These are phyloP conservation scores for Callopanchax toddi DNA, from an alignment of 2,113 vertebrate genomes.

Conservation along the genomic window DNA sequence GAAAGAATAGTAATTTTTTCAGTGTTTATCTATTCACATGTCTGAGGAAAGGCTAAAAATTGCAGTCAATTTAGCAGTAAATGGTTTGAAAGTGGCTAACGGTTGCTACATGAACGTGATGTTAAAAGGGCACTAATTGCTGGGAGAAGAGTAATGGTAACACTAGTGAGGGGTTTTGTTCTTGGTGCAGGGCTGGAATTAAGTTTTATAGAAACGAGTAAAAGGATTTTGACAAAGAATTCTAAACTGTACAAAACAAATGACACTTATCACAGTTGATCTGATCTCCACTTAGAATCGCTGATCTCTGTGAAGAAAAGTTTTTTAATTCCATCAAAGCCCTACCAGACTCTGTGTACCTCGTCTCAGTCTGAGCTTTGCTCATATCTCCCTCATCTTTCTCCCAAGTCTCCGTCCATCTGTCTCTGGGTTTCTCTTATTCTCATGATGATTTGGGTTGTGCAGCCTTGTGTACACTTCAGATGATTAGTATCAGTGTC, in stretches of 20 bases:
- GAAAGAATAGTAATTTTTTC: too few species aligned
- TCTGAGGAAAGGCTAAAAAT: too few species aligned
- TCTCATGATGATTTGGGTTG: slow-evolving; percentile 43
- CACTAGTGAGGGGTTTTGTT: background rate
- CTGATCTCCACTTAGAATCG: slow-evolving; percentile 2
- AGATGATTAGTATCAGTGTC: slow-evolving; percentile 63
- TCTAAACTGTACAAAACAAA: slow-evolving; percentile 7
- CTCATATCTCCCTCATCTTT: slow-evolving; percentile 30
- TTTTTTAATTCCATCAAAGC: slow-evolving; percentile 12
- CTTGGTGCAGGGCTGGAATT: slow-evolving; percentile 1
- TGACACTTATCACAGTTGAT: background rate
- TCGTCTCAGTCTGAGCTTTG: slow-evolving; percentile 18
- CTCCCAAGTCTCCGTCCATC: slow-evolving; percentile 40
- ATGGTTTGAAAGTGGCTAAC: background rate
- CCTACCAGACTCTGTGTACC: slow-evolving; percentile 7
- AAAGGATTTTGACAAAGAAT: slow-evolving; percentile 1
- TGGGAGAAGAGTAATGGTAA: background rate
- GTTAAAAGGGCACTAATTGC: background rate
- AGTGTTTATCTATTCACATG: too few species aligned
- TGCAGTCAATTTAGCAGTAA: too few species aligned
- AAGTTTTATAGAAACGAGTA: slow-evolving; percentile 4
- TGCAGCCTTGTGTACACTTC: slow-evolving; percentile 56
- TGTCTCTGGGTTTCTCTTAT: slow-evolving; percentile 43
- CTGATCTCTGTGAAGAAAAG: slow-evolving; percentile 1
- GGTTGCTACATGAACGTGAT: too few species aligned